Percentiles rank a stretch among this genome's conserved stretches.
phyloP scores from a whole-genome alignment of 2,888 invertebrate genomes.

The Druceiella hillmani region DNA sequence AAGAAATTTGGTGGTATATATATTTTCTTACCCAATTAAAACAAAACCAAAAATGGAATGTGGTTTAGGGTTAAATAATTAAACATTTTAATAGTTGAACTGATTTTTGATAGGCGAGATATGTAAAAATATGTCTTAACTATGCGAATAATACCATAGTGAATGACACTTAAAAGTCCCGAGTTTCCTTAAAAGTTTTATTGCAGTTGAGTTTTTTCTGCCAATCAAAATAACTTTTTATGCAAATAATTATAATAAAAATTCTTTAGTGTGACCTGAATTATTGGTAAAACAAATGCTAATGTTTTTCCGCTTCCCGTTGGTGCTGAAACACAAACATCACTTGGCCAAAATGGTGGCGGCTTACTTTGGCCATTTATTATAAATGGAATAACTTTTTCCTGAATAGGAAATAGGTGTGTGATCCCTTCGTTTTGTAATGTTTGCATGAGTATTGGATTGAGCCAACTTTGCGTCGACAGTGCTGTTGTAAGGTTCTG shows the following conservation, averaged over 20 bases:
- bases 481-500: constrained; percentile 49
- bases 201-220: too few species aligned
- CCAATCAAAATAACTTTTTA: constrained; percentile 1
- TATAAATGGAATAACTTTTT: constrained; percentile 71
- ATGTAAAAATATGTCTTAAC: too few species aligned
- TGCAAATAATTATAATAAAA: too few species aligned
- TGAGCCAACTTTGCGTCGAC: constrained; percentile 57
- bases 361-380: constrained; percentile 56
- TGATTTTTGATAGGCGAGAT: too few species aligned
- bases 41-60: too few species aligned
- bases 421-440: constrained; percentile 66
- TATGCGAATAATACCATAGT: too few species aligned
- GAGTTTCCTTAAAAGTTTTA: too few species aligned
- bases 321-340: constrained; percentile 94
- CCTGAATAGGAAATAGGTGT: constrained; percentile 83
- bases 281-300: constrained; percentile 86
- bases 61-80: too few species aligned
- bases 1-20: too few species aligned
- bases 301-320: constrained; percentile 98
- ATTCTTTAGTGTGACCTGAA: constrained; percentile 66
- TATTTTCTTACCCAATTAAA: too few species aligned
- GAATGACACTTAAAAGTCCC: too few species aligned
- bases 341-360: constrained; percentile 67
- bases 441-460: constrained; percentile 54
- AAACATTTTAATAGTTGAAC: too few species aligned